A percentile compares a stretch with the other conserved stretches of the same genome.
phyloP scores from a whole-genome alignment of 2,888 invertebrate species.

The Polietes domitor region DNA sequence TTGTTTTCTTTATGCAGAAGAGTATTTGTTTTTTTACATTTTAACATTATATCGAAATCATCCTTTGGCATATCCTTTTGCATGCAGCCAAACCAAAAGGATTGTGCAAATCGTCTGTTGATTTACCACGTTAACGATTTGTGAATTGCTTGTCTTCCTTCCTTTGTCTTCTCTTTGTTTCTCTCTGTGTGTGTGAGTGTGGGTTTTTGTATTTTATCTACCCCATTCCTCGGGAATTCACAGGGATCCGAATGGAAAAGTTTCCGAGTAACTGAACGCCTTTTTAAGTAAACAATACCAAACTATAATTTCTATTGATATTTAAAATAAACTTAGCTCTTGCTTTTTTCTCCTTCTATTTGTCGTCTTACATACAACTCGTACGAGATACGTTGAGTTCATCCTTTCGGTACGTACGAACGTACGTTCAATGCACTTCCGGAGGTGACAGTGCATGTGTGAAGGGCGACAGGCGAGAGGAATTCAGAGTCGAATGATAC shows the following conservation, averaged over 20 bases:
- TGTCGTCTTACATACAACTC: background rate
- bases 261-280: constrained; percentile 54
- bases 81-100: background rate
- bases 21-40: constrained; percentile 15
- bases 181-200: background rate
- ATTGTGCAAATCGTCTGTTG: constrained; percentile 47
- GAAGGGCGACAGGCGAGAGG: background rate
- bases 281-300: constrained; percentile 61
- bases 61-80: constrained; percentile 17
- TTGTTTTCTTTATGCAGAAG: background rate
- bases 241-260: constrained; percentile 64
- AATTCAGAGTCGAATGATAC: background rate
- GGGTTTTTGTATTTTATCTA: background rate
- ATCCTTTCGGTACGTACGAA: constrained; percentile 13
- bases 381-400: constrained; percentile 31
- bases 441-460: constrained; percentile 38
- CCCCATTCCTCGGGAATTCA: background rate
- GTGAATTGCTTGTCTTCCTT: constrained; percentile 72
- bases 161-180: constrained; percentile 9
- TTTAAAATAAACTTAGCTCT: constrained; percentile 64
- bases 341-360: constrained; percentile 27
- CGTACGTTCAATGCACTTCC: constrained; percentile 38
- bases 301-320: constrained; percentile 65
- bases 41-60: constrained; percentile 10
- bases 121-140: constrained; percentile 75